Evolutionary conservation across 2,113 vertebrate genomes (phyloP).

Genomic region (Campylomormyrus numenius): DNA sequence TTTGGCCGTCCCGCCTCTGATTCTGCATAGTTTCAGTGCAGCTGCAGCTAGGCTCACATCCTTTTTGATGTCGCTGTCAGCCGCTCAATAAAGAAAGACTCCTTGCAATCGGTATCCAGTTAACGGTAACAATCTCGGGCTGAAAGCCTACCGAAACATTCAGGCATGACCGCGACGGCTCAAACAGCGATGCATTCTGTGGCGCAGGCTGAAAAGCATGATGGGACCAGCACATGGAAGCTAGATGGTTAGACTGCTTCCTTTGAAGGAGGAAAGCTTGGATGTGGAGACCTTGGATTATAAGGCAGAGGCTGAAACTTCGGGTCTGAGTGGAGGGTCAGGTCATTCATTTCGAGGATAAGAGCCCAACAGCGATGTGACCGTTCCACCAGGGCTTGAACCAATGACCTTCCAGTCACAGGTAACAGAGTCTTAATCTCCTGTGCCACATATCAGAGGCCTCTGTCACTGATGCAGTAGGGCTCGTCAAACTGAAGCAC

Average conservation of each 20-base stretch:
- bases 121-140: neutral
- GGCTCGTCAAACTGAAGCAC: neutral
- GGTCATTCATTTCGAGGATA: neutral
- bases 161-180: neutral
- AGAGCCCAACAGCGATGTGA: neutral
- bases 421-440: neutral
- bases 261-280: neutral
- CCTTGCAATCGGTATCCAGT: neutral
- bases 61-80: neutral
- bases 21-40: neutral
- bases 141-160: neutral
- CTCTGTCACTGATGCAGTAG: neutral
- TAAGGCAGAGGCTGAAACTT: neutral
- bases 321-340: neutral
- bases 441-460: neutral
- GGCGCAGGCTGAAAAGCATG: neutral
- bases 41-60: neutral
- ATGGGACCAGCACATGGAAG: neutral
- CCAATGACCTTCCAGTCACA: neutral
- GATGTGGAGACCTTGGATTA: neutral
- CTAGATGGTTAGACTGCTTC: neutral
- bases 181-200: neutral
- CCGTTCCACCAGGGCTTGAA: neutral
- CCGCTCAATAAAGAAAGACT: neutral
- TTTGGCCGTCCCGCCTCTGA: neutral